Base-by-base conservation (phyloP, 2,888 invertebrate genomes). In the Nemurella pictetii region DNA sequence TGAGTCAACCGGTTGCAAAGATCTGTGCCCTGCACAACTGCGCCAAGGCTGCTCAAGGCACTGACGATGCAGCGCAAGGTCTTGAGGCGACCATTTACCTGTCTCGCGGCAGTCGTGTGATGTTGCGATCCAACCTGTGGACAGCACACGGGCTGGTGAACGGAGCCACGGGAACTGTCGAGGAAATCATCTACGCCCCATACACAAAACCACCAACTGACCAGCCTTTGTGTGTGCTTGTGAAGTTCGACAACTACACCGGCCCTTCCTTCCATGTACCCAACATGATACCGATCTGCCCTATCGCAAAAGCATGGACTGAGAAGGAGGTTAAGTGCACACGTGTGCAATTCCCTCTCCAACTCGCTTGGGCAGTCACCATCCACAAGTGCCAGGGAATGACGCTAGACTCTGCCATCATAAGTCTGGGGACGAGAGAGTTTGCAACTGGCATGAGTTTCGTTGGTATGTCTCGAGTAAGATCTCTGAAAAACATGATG, bases 71-170 rank as follows among this genome's bases (percentile, higher is more conserved):
- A 5, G 73, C 73, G 26, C 73, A 73, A 73, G 73, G 73, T 4
- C 26, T 73, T 3, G 5, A 80, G 20, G 1, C 30, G 2, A 32
- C 29, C 7, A 80, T 80, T 9, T 80, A 32, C 80, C 80, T 80
- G 2, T 32, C 32, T 26, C 7, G 27, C 20, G 32, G 32, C n/a
- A 32, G 80, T n/a, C 15, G 80, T 7, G 80, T 80, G 12, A 80
- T 80, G 80, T 32, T 81, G n/a, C 9, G 55, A 36, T n/a, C 81
- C 0, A 81, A 81, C 25, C 81, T 81, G n/a, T 81, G 81, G 81
- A 81, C 81, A 2, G 1, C 35, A 36, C 35, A 36, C 7, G 81
- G 81, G 12, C 36, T 81, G 5, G 81, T 36, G 25, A 81, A 81
- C 26, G 81, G 35, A n/a, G 81, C 81, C 25, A 81, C 81, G 20